Conservation (phyloP, 2,113 vertebrate genomes). For the Heteronetta atricapilla region DNA sequence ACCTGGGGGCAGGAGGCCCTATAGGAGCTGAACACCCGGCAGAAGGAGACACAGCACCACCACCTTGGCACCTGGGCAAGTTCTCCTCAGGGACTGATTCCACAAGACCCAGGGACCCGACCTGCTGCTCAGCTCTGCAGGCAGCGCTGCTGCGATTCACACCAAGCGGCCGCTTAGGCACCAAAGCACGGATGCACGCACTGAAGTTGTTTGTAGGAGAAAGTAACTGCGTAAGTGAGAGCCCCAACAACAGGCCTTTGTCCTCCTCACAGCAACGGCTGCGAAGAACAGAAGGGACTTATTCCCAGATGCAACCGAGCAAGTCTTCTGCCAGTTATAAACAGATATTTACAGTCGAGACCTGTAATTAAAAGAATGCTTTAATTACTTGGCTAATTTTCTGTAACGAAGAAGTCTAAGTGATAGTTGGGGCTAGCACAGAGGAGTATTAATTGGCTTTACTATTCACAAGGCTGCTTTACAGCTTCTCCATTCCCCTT, state of each 20-base stretch:
- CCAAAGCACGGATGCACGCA: neutral
- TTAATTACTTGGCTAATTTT: constrained; percentile 7
- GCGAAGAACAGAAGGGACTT: constrained; percentile 33
- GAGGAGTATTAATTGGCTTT: neutral
- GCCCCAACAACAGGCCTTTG: constrained; percentile 7
- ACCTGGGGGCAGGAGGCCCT: neutral
- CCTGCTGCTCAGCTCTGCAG: neutral
- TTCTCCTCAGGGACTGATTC: accelerated
- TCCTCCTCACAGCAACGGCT: neutral
- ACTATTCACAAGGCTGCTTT: neutral
- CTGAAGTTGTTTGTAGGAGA: neutral
- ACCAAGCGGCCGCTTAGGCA: neutral
- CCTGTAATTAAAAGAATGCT: constrained; percentile 7
- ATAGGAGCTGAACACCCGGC: neutral
- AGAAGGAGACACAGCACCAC: neutral
- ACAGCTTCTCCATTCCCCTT: neutral
- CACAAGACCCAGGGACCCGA: neutral
- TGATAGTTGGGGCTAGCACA: neutral
- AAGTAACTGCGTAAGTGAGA: neutral
- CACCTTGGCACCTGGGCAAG: neutral
- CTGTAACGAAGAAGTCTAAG: neutral
- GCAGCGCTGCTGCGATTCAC: accelerated
- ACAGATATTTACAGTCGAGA: constrained; percentile 1
- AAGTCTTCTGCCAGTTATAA: constrained; percentile 25
- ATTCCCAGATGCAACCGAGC: constrained; percentile 4